Evolutionary conservation across 2,888 invertebrate species (phyloP), one percentile per base, ranked within the genome.

Genomic region (Dryomyza anilis): DNA sequence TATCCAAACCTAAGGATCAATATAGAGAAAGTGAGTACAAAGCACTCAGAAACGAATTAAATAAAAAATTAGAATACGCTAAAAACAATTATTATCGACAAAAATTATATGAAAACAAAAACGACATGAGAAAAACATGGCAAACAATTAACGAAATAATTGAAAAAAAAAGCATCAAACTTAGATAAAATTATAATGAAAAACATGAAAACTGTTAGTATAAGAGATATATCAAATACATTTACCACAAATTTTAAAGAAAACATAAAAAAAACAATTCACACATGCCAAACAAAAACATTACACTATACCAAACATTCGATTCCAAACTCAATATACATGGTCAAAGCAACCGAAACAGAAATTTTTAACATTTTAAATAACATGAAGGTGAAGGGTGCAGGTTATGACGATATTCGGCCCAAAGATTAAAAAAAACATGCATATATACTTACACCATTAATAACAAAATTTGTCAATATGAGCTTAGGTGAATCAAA

Each of bases 361-460:
- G 63, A 66, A 62, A 46, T 65, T 7, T 57, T 29, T 6, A 21
- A 50, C 8, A 66, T 66, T 1, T 4, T 64, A 19, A 46, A 36
- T 7, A 53, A 12, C 2, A 12, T 63, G 12, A 66, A 56, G 12
- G n/a, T 3, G 0, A 61, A 65, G 56, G 29, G 29, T 10, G 2
- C 60, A 6, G 65, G 48, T 29, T 12, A 19, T 19, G 48, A n/a
- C n/a, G n/a, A n/a, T n/a, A n/a, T n/a, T n/a, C n/a, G n/a, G n/a
- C n/a, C n/a, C n/a, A n/a, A n/a, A 7, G 66, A 66, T 46, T 1
- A 55, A 2, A 66, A 63, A 60, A 30, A 52, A 36, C 43, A 61
- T 52, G 29, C 62, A 1, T 1, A n/a, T 6, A 21, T 19, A 10
- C 19, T 63, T 14, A 23, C 62, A n/a, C 62, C 62, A 43, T 55